Base-by-base conservation (phyloP, 2,888 invertebrate genomes). In the Sepioteuthis lessoniana region DNA sequence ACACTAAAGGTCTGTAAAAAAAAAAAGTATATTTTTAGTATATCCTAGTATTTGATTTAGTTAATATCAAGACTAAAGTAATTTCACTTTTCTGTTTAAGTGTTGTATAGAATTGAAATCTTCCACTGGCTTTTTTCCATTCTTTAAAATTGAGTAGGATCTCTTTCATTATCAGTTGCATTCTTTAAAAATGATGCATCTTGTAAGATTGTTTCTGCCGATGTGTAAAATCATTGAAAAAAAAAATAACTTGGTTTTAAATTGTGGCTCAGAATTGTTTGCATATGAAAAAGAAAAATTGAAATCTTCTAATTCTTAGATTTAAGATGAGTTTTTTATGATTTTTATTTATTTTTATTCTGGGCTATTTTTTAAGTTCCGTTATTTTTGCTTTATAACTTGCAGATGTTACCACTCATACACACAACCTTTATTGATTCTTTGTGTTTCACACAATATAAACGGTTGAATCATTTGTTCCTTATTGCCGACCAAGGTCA, bases 401-500 rank as follows among this genome's bases (percentile, higher is more conserved):
- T n/a, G 76, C 76, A 76, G 76, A 76, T 76, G 76, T 76, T 76
- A 19, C 76, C 35, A 35, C 35, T 76, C 76, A 35, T n/a, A 2
- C n/a, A 16, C 76, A 76, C 76, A n/a, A n/a, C n/a, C 76, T n/a
- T 8, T 76, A 76, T 76, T 76, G 76, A 76, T 76, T 76, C 76
- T 76, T 76, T 76, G 76, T n/a, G 76, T 76, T 76, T 76, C 35
- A 35, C 76, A 35, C 35, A n/a, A 76, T 76, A 35, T 76, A 76
- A 76, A 76, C 35, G 76, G 76, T 76, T 76, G 76, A 76, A 76
- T 76, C 76, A 76, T 76, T 35, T 76, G 76, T 76, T 35, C 76
- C 76, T 76, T 76, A n/a, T 76, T 76, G 76, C 76, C 35, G n/a
- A 76, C 76, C 76, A 76, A 76, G 76, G 76, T 76, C 76, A 76